phyloP scores from a whole-genome alignment of 1,140 invertebrate species.

The Anastatus disparis region DNA sequence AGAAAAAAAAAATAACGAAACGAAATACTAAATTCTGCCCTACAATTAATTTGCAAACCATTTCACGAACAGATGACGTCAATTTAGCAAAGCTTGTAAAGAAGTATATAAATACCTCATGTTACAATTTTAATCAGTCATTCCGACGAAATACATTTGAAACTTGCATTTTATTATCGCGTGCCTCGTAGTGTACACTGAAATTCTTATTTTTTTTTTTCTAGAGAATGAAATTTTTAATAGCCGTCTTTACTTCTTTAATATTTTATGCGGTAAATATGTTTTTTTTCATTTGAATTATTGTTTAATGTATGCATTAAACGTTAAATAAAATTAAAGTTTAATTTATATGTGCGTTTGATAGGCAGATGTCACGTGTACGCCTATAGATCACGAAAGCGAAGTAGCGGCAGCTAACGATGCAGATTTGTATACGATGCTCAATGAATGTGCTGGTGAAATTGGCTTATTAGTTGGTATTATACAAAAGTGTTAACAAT shows the following conservation, averaged over 20 bases:
- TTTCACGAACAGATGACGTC: conserved; percentile 6
- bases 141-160: conserved; percentile 21
- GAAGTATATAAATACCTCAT: conserved; percentile 23
- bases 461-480: conserved; percentile 13
- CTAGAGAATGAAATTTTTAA: conserved; percentile 20
- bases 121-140: conserved; percentile 35
- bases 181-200: not conserved
- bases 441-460: not conserved
- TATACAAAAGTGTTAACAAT: not conserved
- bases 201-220: no score
- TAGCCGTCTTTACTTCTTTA: conserved; percentile 2
- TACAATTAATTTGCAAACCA: conserved; percentile 1
- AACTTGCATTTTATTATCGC: not conserved
- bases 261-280: not conserved
- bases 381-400: no score
- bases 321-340: no score
- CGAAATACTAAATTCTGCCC: not conserved
- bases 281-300: not conserved
- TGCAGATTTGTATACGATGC: no score
- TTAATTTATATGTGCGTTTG: no score
- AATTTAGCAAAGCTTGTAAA: not conserved
- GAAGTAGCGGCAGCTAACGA: no score
- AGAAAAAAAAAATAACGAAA: no score
- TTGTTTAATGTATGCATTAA: not conserved
- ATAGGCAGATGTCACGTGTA: no score